Conservation (phyloP, 2,797 vertebrate genomes). For the Muscicapa striata region DNA sequence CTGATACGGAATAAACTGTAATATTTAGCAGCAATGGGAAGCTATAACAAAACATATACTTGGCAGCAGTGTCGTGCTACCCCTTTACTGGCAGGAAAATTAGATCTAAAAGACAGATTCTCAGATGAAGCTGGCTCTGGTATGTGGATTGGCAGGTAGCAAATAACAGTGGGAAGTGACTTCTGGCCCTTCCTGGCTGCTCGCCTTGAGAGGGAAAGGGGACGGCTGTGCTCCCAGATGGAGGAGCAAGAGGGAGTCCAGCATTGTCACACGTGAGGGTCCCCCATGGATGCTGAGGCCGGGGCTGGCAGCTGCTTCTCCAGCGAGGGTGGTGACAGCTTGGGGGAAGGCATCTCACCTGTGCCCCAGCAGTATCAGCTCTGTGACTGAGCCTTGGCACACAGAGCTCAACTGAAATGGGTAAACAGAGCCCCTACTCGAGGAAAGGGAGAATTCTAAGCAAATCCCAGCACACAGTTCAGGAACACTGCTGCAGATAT, state of each 20-base stretch:
- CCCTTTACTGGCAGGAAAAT: background rate
- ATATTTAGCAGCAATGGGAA: background rate
- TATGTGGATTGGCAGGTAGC: background rate
- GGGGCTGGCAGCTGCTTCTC: background rate
- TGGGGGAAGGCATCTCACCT: background rate
- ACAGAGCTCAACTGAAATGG: background rate
- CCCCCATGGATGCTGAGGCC: background rate
- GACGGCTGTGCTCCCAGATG: background rate
- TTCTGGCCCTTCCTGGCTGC: constrained; percentile 26
- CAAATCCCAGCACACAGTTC: background rate
- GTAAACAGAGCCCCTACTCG: background rate
- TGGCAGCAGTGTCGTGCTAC: background rate
- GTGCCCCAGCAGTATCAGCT: background rate
- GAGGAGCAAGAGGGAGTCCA: background rate
- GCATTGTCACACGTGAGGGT: background rate
- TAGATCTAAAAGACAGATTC: background rate
- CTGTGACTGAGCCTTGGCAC: accelerated
- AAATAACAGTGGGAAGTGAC: background rate
- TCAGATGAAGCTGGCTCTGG: background rate
- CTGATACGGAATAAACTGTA: background rate
- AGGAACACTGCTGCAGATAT: background rate
- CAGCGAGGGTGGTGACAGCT: background rate
- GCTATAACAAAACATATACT: background rate
- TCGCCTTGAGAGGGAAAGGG: background rate
- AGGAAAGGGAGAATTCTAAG: background rate